Evolutionary conservation across 2,113 vertebrate genomes (phyloP), one percentile per base, ranked within the genome.

Genomic region (Dermatemys mawii): DNA sequence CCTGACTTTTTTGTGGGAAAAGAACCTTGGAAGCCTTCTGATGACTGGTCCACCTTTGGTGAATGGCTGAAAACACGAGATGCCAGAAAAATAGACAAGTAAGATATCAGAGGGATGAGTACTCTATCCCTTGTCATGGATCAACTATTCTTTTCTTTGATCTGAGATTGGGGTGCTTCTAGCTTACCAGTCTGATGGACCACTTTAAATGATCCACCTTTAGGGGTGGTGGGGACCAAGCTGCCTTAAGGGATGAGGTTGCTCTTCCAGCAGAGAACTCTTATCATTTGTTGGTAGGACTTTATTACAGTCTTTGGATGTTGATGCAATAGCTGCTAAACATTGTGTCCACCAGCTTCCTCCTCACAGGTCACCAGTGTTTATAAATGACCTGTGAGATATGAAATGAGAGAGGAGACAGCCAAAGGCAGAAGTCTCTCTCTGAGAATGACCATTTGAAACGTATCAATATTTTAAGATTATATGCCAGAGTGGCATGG

Each of bases 1-100:
- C 98, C 98, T 78, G 98, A 99, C 89, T 98, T 99, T 95, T 99
- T 97, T 87, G 91, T 96, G 32, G 98, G 98, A 50, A 97, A 98
- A 94, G 97, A 98, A 78, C 93, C 98, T 0, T 99, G 98, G 98
- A 96, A 92, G 16, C 95, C 98, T 89, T 96, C 98, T 51, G 6
- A 90, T 29, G 98, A 99, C 95, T 97, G 95, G 97, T 97, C 98
- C 49, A 96, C n/a, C 16, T 99, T 99, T 83, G 73, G 97, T 1
- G 94, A 98, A 38, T 99, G 99, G 98, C 53, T 99, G 48, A 97
- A 99, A 89, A 98, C 98, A 73, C 97, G n/a, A 94, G 97, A 98
- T 78, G 92, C 98, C 75, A 98, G 97, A 17, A 97, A 98, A 76
- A 98, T 98, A 4, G 97, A 98, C 49, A 98, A 97, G 98, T 98